phyloP scores from a whole-genome alignment of 2,888 invertebrate species.

The Uropetala carovei region DNA sequence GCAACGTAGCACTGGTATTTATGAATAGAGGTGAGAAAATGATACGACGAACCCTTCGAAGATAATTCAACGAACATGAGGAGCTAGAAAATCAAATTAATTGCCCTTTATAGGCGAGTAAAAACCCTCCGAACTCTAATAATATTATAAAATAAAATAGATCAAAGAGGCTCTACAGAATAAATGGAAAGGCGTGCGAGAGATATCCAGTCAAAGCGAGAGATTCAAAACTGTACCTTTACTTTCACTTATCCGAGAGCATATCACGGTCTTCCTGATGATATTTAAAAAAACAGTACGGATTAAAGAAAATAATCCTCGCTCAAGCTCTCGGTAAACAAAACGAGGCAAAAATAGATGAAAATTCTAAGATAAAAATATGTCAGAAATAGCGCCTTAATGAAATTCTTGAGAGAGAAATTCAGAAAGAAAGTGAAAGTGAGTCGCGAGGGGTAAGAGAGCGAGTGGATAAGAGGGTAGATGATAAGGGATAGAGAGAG shows the following conservation, averaged over 20 bases:
- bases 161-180: too few relatives aligned
- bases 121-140: too few relatives aligned
- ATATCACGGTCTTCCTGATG: not conserved
- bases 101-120: too few relatives aligned
- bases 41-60: too few relatives aligned
- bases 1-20: too few relatives aligned
- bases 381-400: not conserved
- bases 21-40: too few relatives aligned
- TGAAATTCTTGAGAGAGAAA: conserved; percentile 23
- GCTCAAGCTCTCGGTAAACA: not conserved
- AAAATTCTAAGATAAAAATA: not conserved
- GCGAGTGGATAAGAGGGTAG: not conserved
- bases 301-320: conserved; percentile 6
- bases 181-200: too few relatives aligned
- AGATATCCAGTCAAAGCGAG: too few relatives aligned
- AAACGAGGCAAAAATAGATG: too few relatives aligned
- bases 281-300: not conserved
- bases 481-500: not conserved
- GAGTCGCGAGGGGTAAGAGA: not conserved
- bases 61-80: too few relatives aligned
- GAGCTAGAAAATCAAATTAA: too few relatives aligned
- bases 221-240: not conserved
- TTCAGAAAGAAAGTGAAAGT: conserved; percentile 13
- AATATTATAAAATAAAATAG: too few relatives aligned
- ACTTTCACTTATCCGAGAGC: not conserved